These are phyloP conservation scores for Drepana arcuata DNA, from an alignment of 1,140 invertebrate genomes.

Conservation along the genomic window DNA sequence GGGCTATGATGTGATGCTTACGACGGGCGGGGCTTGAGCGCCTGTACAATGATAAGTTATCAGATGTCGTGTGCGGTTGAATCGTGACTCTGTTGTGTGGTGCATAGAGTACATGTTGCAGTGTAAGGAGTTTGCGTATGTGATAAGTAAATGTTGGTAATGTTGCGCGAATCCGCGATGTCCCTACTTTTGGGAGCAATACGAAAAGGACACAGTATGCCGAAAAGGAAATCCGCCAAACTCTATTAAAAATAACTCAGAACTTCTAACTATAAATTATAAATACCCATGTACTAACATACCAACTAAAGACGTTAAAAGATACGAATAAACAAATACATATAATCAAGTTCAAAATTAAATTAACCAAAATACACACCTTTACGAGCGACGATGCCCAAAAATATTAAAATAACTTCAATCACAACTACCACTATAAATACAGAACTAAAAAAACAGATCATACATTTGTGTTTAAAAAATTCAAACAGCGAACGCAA, in stretches of 20 bases:
- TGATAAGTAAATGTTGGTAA: conserved; percentile 7
- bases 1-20: conserved; percentile 58
- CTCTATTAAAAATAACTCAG: too few relatives aligned
- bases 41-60: conserved; percentile 63
- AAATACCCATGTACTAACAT: too few relatives aligned
- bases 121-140: conserved; percentile 8
- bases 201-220: too few relatives aligned
- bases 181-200: too few relatives aligned
- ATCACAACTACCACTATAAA: conserved; percentile 41
- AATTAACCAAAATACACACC: conserved; percentile 32
- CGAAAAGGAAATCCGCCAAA: too few relatives aligned
- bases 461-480: conserved; percentile 1
- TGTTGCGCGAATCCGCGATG: conserved; percentile 9
- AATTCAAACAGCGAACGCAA: conserved; percentile 6
- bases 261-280: too few relatives aligned
- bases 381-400: conserved; percentile 21
- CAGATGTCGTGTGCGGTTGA: conserved; percentile 25
- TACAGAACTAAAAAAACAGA: conserved; percentile 9
- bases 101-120: conserved; percentile 16
- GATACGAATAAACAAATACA: too few relatives aligned
- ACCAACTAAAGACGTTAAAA: too few relatives aligned
- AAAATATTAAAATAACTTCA: conserved; percentile 7
- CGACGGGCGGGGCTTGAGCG: conserved; percentile 60
- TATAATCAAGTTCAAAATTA: too few relatives aligned
- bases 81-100: conserved; percentile 16